Evolutionary conservation across 2,797 vertebrate genomes (phyloP).

Genomic region (Lycodopsis pacificus): DNA sequence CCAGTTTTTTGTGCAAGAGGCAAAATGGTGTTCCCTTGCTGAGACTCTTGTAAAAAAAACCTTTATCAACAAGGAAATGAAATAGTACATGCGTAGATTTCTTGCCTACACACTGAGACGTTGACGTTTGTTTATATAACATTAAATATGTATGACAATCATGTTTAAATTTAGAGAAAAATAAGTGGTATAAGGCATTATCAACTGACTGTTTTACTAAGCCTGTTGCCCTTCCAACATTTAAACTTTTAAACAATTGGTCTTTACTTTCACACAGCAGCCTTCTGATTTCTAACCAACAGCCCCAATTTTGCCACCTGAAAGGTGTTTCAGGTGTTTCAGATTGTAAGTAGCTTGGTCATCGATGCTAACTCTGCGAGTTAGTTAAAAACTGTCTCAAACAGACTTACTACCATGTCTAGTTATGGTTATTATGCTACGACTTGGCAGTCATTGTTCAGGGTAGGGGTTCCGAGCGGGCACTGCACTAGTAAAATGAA

Average conservation of each 20-base stretch:
- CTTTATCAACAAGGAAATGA: background rate
- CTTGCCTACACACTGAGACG: background rate
- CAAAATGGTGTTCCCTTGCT: background rate
- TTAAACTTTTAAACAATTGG: background rate
- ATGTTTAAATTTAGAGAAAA: background rate
- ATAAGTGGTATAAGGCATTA: background rate
- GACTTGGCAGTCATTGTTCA: too few species aligned
- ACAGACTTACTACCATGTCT: accelerated
- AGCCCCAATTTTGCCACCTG: background rate
- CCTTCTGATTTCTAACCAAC: background rate
- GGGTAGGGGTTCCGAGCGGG: background rate
- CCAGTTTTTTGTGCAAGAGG: background rate
- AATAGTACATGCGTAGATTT: background rate
- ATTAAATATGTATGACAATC: background rate
- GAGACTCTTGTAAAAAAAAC: too few species aligned
- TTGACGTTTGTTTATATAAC: background rate
- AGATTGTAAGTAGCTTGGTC: too few species aligned
- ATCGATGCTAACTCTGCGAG: too few species aligned
- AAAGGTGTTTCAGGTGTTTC: background rate
- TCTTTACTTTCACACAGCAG: background rate
- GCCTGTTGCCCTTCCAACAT: too few species aligned
- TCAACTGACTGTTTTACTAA: background rate
- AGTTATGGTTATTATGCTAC: too few species aligned
- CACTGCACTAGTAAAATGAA: slow-evolving; percentile 23
- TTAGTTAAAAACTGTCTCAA: background rate